Conservation (phyloP, 2,113 vertebrate genomes). For the Hyaena hyaena region DNA sequence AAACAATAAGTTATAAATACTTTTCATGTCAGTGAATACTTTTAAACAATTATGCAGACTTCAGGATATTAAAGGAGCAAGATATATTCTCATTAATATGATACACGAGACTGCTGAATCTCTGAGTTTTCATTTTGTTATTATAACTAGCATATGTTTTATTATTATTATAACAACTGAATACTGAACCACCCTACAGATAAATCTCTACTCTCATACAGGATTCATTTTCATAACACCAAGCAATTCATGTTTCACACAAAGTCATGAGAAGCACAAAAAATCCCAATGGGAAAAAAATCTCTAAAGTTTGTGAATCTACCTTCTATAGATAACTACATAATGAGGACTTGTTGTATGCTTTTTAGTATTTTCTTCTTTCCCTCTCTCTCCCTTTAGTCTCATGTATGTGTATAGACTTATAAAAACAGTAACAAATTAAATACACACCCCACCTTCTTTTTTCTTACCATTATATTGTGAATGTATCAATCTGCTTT, state of each 20-base stretch:
- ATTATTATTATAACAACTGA: slow-evolving; percentile 19
- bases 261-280: slow-evolving; percentile 30
- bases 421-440: neutral
- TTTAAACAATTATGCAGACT: neutral
- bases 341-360: neutral
- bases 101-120: neutral
- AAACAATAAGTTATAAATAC: neutral
- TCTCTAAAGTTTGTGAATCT: neutral
- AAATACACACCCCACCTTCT: neutral
- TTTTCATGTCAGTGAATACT: neutral
- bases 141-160: slow-evolving; percentile 10
- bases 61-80: slow-evolving; percentile 20
- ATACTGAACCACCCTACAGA: neutral
- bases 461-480: neutral
- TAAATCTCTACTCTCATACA: slow-evolving; percentile 10
- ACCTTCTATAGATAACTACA: neutral
- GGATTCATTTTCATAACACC: slow-evolving; percentile 56
- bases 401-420: neutral
- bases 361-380: neutral
- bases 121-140: slow-evolving; percentile 16
- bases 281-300: neutral
- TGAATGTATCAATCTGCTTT: neutral
- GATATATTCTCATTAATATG: neutral
- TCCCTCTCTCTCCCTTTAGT: neutral
- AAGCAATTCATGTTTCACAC: neutral